Conservation (phyloP, 2,113 vertebrate species). For the Gallinago media region DNA sequence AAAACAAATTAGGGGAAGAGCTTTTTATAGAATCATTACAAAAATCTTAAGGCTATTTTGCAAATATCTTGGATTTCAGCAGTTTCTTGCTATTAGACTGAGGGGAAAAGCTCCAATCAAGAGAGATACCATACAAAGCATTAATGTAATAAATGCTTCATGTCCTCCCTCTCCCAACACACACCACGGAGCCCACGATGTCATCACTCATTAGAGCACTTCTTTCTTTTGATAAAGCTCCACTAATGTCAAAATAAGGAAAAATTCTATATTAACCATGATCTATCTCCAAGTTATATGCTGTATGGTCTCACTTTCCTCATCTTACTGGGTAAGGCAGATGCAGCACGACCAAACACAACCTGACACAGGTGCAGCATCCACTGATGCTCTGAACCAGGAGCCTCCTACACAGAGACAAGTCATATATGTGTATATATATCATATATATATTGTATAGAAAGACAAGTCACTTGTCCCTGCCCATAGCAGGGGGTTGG, state of each 20-base stretch:
- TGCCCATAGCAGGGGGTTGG: no score
- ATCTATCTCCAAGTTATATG: neutral
- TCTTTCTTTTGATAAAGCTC: neutral
- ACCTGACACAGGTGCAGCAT: neutral
- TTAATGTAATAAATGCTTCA: neutral
- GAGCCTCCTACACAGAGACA: neutral
- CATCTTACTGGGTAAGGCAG: neutral
- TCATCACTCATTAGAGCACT: neutral
- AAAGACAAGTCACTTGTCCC: no score
- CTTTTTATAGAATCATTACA: neutral
- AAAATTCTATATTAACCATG: neutral
- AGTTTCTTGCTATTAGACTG: neutral
- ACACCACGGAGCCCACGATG: neutral
- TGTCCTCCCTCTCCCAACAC: neutral
- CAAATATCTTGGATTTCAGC: neutral
- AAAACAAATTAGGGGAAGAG: accelerated
- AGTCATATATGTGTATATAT: neutral
- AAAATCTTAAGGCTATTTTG: neutral
- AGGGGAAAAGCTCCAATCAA: neutral
- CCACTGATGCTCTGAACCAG: neutral
- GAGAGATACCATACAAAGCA: neutral
- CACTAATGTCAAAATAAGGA: neutral
- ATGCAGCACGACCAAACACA: neutral
- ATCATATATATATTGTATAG: no score
- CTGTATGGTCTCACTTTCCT: neutral